Percentiles rank a stretch among this genome's conserved stretches.
phyloP scores from a whole-genome alignment of 1,140 invertebrate genomes.

The Drosophila grimshawi region DNA sequence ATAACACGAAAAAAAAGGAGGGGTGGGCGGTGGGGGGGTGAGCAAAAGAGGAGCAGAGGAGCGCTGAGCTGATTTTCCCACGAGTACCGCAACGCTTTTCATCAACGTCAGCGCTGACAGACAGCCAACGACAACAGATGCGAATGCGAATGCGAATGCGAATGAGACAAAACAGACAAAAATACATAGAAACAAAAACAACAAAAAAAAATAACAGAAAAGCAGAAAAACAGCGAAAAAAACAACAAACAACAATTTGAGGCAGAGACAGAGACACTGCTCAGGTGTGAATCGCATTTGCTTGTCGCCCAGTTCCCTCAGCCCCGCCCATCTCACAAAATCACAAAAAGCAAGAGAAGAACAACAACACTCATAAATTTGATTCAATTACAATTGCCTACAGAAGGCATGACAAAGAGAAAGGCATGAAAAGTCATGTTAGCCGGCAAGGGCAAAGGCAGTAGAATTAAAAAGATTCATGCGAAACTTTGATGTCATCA shows the following conservation, averaged over 20 bases:
- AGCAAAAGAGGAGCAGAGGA: neutral
- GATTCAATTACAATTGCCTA: constrained; percentile 41
- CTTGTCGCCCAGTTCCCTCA: constrained; percentile 32
- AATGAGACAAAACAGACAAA: constrained; percentile 25
- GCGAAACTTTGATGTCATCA: no score
- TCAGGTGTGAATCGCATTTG: constrained; percentile 44
- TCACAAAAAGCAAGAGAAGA: neutral
- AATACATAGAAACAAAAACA: constrained; percentile 19
- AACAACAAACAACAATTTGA: constrained; percentile 14
- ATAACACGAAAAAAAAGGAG: neutral
- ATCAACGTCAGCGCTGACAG: constrained; percentile 57
- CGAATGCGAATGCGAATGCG: constrained; percentile 13
- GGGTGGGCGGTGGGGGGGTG: neutral
- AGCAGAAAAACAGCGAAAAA: constrained; percentile 13
- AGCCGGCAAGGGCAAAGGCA: constrained; percentile 10
- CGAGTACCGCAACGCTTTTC: constrained; percentile 58
- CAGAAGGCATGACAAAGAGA: constrained; percentile 25
- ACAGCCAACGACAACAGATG: constrained; percentile 31
- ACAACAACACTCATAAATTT: constrained; percentile 43
- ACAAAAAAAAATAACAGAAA: constrained; percentile 23
- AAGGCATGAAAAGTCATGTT: constrained; percentile 35
- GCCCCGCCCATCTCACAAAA: neutral
- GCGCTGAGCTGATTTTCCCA: constrained; percentile 59
- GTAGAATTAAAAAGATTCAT: neutral
- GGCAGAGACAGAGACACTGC: constrained; percentile 14